Evolutionary conservation across 2,113 vertebrate species (phyloP), one percentile per base, ranked within the genome.

Genomic region (Oreotrochilus melanogaster): DNA sequence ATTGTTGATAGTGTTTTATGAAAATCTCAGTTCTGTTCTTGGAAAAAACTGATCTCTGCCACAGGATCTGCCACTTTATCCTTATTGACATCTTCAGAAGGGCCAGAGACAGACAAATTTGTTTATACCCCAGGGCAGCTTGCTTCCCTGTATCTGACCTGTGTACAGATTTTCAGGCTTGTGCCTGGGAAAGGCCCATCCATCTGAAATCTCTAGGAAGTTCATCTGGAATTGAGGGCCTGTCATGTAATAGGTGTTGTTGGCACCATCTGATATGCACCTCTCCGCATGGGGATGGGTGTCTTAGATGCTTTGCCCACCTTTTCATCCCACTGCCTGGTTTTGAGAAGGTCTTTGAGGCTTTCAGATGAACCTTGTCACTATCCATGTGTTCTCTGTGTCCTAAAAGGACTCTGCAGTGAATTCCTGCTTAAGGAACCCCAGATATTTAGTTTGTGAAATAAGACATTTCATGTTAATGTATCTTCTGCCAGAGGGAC

Each of bases 161-260:
- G 25, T 0, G 0, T 60, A 24, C 24, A n/a, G 78, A 48, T 81
- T 28, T 28, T 51, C 51, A 48, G 45, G 57, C 45, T 37, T 23
- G 50, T 30, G 57, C 25, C 1, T 37, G 71, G 48, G 53, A 78
- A 72, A 51, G 19, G 22, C 37, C 42, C 8, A 15, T 61, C 54
- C 19, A 2, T 87, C 60, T 75, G 28, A 64, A n/a, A 33, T 57
- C 14, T 66, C 0, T 28, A 45, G 66, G 54, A 91, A 10, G 28
- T 33, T 43, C 28, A 42, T 11, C 33, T 45, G 47, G 23, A 66
- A 56, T 73, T 25, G 9, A 76, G 33, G 22, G 10, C 64, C 28
- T 87, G 17, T 6, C 16, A 16, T 2, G 3, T 1, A 1, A 31
- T 2, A 8, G 3, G 30, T 37, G 6, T 30, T 2, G 0, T 70